Evolutionary conservation across 2,797 vertebrate genomes (phyloP), one percentile per base, ranked within the genome.

Genomic region (Coregonus suidteri): DNA sequence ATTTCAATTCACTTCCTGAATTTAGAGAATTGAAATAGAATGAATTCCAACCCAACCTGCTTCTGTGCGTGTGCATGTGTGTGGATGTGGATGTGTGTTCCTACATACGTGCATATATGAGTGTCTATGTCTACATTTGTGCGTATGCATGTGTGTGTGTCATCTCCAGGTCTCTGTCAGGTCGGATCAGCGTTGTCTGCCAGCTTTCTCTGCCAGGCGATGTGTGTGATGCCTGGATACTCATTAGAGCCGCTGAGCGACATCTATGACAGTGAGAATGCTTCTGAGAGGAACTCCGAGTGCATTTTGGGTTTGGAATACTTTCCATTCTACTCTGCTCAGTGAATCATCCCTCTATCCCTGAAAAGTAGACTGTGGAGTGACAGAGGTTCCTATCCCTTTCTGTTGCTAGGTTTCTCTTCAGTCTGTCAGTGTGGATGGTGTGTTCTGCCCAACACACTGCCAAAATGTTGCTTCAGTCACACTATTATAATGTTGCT

Each of bases 221-320:
- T 64, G 31, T 65, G 59, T 64, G 6, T 56, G 53, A 16, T 64
- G 59, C 34, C 56, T 65, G 73, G 59, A 37, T 25, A 9, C 53
- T 71, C 47, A 71, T 71, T 71, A 52, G 70, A 51, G 20, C 53
- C 5, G 2, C 53, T 56, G 16, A n/a, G 5, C 18, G 15, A 69
- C 31, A 69, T 69, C 35, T 41, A 69, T 69, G 18, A 71, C 34
- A 71, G 69, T 18, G 69, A 70, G 14, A 47, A n/a, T 37, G 68
- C 53, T 54, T 56, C 53, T n/a, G 18, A 56, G 53, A 56, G 16
- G 53, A 56, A 56, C 15, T 56, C 53, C 4, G 5, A 56, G 53
- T 56, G 53, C 53, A 47, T 47, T 47, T 47, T 47, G 41, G 41
- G 41, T 47, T 47, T 47, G 3, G 9, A 56, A 56, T 56, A 56